Evolutionary conservation across 2,797 vertebrate species (phyloP).

Genomic region (Hylomyscus alleni): DNA sequence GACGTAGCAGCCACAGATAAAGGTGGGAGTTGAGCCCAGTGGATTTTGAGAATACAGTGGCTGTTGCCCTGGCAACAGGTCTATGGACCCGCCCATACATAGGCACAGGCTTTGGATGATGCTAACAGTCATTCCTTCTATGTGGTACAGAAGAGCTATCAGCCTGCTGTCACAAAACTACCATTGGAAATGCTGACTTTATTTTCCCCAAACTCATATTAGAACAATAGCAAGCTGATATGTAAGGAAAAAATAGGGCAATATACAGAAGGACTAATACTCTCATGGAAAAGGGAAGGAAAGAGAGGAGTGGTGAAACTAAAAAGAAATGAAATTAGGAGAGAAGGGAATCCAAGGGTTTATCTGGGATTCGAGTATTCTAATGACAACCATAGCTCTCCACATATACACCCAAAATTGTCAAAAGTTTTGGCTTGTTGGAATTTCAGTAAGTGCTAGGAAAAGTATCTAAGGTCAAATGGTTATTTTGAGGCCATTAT

Average conservation of each 20-base stretch:
- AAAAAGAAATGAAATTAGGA: background rate
- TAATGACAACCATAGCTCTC: background rate
- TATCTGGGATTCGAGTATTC: background rate
- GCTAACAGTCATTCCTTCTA: background rate
- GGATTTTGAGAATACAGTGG: too few relatives aligned
- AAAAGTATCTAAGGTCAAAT: background rate
- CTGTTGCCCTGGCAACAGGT: too few relatives aligned
- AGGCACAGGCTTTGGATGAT: too few relatives aligned
- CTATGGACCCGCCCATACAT: too few relatives aligned
- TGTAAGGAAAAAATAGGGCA: too few relatives aligned
- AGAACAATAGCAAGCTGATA: too few relatives aligned
- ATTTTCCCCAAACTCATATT: background rate
- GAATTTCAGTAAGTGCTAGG: background rate
- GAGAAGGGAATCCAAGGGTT: background rate
- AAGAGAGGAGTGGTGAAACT: background rate
- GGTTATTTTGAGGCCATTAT: background rate
- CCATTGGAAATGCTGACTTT: background rate
- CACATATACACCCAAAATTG: too few relatives aligned
- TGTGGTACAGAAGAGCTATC: background rate
- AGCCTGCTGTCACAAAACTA: too few relatives aligned
- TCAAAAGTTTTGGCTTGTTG: background rate
- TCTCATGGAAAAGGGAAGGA: background rate
- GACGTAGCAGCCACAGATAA: too few relatives aligned
- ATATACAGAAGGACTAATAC: too few relatives aligned
- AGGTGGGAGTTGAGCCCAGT: too few relatives aligned